These are phyloP conservation scores for Chelonia mydas DNA, from an alignment of 2,797 vertebrate genomes.

Conservation along the genomic window DNA sequence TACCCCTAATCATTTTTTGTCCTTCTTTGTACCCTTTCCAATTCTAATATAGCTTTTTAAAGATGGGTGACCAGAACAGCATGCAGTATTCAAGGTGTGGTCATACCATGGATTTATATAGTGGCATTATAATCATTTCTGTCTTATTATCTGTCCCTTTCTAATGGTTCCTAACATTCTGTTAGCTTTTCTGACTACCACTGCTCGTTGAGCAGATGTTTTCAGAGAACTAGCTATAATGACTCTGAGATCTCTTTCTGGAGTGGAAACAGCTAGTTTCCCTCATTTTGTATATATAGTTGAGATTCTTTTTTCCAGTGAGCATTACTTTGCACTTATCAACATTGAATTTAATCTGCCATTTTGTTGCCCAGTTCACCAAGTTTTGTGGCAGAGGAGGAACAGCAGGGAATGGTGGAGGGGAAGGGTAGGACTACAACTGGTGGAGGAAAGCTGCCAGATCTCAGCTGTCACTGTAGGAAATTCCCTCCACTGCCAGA, in stretches of 20 bases:
- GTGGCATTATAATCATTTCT: background rate
- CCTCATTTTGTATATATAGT: background rate
- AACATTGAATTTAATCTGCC: background rate
- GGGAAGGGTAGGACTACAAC: background rate
- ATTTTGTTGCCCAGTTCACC: background rate
- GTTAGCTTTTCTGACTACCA: background rate
- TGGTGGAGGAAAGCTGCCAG: background rate
- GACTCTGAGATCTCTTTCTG: background rate
- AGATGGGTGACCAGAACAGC: background rate
- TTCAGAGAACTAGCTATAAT: background rate
- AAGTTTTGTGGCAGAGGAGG: background rate
- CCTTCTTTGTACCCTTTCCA: background rate
- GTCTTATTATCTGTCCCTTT: background rate
- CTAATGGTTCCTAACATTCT: background rate
- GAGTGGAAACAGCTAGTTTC: background rate
- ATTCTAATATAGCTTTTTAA: background rate
- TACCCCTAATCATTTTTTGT: background rate
- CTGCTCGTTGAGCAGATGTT: background rate
- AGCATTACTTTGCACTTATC: background rate
- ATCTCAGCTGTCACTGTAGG: background rate
- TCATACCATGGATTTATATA: background rate
- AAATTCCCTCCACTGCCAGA: background rate
- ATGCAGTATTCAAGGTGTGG: background rate
- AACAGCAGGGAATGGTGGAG: background rate
- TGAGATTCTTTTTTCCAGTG: background rate